These are phyloP conservation scores for Heliconius cydno DNA, from an alignment of 2,888 invertebrate genomes.

Conservation along the genomic window DNA sequence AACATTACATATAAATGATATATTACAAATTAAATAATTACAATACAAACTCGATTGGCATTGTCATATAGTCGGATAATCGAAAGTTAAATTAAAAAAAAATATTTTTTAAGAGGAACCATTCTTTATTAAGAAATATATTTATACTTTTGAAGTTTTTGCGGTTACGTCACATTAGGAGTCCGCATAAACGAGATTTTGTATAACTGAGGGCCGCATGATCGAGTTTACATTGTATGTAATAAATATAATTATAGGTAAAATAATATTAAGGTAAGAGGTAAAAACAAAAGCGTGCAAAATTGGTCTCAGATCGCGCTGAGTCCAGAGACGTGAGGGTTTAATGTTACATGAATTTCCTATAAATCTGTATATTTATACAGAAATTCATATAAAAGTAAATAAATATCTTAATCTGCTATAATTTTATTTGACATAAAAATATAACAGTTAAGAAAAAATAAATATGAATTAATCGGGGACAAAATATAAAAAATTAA, in stretches of 20 bases:
- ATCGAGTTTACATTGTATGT: no score
- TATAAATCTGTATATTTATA: background rate
- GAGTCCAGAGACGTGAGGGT: conserved; percentile 73
- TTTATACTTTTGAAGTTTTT: no score
- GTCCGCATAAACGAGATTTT: no score
- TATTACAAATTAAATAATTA: background rate
- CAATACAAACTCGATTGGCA: background rate
- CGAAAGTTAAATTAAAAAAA: background rate
- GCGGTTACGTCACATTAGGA: no score
- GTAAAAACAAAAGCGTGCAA: conserved; percentile 69
- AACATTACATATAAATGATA: background rate
- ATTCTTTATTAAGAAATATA: no score
- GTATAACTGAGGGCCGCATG: no score
- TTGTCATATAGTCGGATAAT: background rate
- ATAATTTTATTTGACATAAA: conserved; percentile 7
- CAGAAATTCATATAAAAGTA: background rate
- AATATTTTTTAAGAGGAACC: background rate
- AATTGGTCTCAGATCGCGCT: conserved; percentile 74
- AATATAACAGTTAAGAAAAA: conserved; percentile 22
- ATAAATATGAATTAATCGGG: background rate
- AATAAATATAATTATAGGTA: no score
- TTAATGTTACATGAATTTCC: conserved; percentile 37
- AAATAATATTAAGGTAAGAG: background rate
- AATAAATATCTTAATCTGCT: conserved; percentile 1
- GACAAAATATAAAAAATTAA: background rate